phyloP scores from a whole-genome alignment of 2,888 invertebrate genomes.

The Monopis laevigella region DNA sequence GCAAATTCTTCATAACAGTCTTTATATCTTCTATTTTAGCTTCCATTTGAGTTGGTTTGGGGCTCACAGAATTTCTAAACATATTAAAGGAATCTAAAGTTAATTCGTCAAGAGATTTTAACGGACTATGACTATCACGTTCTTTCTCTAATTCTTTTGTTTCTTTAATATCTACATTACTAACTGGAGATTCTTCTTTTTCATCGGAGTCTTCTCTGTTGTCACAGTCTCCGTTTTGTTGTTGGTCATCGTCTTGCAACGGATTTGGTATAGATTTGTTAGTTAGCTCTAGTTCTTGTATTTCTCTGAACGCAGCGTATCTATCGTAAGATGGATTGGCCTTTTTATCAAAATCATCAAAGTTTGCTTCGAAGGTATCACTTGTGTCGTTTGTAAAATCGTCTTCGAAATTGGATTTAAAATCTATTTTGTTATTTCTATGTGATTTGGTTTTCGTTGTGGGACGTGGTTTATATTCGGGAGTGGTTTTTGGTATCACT shows the following conservation, averaged over 20 bases:
- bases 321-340: constrained; percentile 75
- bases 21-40: constrained; percentile 58
- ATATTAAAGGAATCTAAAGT: constrained; percentile 51
- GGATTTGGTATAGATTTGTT: constrained; percentile 45
- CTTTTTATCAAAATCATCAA: constrained; percentile 69
- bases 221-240: constrained; percentile 24
- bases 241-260: constrained; percentile 23
- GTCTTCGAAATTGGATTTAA: constrained; percentile 71
- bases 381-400: constrained; percentile 51
- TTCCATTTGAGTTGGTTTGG: constrained; percentile 49
- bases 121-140: constrained; percentile 37
- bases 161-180: constrained; percentile 37
- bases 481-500: constrained; percentile 23
- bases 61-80: constrained; percentile 53
- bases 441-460: constrained; percentile 22
- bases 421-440: constrained; percentile 27
- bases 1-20: constrained; percentile 53
- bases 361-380: constrained; percentile 73
- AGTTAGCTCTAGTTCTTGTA: constrained; percentile 79
- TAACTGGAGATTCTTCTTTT: constrained; percentile 38
- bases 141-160: constrained; percentile 30
- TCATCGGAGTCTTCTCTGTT: constrained; percentile 48
- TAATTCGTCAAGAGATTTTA: constrained; percentile 48
- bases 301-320: constrained; percentile 89
- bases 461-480: constrained; percentile 23